Percentiles rank a stretch among this genome's conserved stretches.
These are phyloP conservation scores for Agelaius tricolor DNA, from an alignment of 2,113 vertebrate genomes.

Conservation along the genomic window DNA sequence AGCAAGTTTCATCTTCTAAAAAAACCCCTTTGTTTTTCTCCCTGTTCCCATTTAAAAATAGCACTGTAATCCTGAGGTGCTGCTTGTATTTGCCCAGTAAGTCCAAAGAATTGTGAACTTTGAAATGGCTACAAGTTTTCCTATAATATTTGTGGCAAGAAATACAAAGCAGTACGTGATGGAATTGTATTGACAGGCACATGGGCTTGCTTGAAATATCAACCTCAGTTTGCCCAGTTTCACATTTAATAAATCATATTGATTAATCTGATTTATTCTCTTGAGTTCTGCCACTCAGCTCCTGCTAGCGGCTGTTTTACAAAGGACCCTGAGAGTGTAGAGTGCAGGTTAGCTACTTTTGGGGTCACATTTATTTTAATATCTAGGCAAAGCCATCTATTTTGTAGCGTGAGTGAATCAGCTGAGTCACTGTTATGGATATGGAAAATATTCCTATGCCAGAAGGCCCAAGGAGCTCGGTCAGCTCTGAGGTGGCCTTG, in stretches of 20 bases:
- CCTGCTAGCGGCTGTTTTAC: neutral
- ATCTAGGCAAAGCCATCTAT: neutral
- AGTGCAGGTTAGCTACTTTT: neutral
- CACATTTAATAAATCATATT: neutral
- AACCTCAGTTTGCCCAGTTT: rapidly evolving
- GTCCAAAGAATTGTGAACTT: neutral
- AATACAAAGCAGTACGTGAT: rapidly evolving
- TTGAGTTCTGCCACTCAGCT: neutral
- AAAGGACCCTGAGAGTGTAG: neutral
- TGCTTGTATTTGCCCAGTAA: neutral
- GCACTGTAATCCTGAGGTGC: rapidly evolving
- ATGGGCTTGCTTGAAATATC: neutral
- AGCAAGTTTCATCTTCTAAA: neutral
- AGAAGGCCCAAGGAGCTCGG: neutral
- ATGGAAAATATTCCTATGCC: neutral
- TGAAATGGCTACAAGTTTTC: neutral
- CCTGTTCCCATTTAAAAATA: neutral
- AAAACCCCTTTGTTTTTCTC: neutral
- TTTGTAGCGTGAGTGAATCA: rapidly evolving
- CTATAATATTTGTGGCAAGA: neutral
- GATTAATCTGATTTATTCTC: neutral
- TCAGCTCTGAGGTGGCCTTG: neutral
- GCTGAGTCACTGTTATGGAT: neutral
- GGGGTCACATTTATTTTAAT: neutral
- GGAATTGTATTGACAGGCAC: neutral